A percentile compares a stretch with the other conserved stretches of the same genome.
phyloP scores from a whole-genome alignment of 2,113 vertebrate genomes.

The western clawed frog (Xenopus tropicalis) region DNA sequence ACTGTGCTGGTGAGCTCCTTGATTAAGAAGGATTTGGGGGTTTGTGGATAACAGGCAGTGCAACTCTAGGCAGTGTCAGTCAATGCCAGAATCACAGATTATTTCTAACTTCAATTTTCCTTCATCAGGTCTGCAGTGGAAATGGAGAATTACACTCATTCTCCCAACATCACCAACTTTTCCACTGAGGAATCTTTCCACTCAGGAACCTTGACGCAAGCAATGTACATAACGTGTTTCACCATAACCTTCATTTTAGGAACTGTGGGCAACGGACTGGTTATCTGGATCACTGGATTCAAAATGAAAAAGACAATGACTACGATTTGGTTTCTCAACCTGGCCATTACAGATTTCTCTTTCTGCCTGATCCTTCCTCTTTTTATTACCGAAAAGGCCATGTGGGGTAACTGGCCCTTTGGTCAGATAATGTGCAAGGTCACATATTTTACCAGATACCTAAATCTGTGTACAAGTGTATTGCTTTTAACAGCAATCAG shows the following conservation, averaged over 20 bases:
- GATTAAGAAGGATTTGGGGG: too few species aligned
- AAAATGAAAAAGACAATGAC: conserved; percentile 59
- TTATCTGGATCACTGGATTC: conserved; percentile 61
- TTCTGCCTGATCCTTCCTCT: conserved; percentile 53
- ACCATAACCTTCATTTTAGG: conserved; percentile 50
- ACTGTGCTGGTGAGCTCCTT: too few species aligned
- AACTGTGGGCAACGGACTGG: conserved; percentile 56
- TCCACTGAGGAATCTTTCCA: too few species aligned
- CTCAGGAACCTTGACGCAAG: conserved; percentile 14
- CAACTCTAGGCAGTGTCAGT: too few species aligned
- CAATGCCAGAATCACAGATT: too few species aligned
- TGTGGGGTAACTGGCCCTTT: conserved; percentile 47
- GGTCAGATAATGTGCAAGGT: conserved; percentile 58
- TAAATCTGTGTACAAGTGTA: conserved; percentile 68
- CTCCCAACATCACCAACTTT: not conserved
- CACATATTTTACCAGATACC: conserved; percentile 26
- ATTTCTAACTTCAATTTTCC: not conserved
- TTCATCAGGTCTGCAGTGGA: not conserved
- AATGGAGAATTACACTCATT: not conserved
- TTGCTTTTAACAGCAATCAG: conserved; percentile 72
- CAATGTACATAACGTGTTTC: conserved; percentile 9
- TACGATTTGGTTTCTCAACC: conserved; percentile 61
- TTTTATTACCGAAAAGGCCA: not conserved
- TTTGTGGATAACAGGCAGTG: too few species aligned
- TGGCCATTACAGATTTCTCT: conserved; percentile 62